Conservation (phyloP, 1,140 invertebrate genomes). For the Drosophila virilis region DNA sequence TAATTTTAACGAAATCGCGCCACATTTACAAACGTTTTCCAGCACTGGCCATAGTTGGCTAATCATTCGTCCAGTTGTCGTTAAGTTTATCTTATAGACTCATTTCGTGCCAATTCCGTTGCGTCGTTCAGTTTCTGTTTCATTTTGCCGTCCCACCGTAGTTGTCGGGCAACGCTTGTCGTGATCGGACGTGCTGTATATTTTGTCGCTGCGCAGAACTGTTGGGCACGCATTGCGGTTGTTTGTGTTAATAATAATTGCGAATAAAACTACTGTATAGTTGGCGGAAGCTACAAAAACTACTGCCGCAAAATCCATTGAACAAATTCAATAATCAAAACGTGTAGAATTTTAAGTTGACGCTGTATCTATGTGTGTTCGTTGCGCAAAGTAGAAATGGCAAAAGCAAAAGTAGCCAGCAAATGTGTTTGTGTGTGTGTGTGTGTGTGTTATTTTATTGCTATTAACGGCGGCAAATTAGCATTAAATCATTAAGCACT, state of each 20-base stretch:
- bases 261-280: conserved; percentile 43
- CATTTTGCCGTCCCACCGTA: conserved; percentile 7
- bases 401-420: conserved; percentile 27
- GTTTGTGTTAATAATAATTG: conserved; percentile 38
- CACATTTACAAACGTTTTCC: background rate
- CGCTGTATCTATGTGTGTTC: conserved; percentile 24
- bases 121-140: conserved; percentile 5
- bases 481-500: conserved; percentile 46
- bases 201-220: conserved; percentile 29
- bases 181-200: conserved; percentile 14
- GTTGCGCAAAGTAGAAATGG: conserved; percentile 55
- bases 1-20: conserved; percentile 8
- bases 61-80: conserved; percentile 16
- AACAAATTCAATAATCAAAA: conserved; percentile 36
- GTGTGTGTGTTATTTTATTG: conserved; percentile 4
- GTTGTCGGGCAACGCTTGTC: conserved; percentile 36
- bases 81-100: conserved; percentile 14
- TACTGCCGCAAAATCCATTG: conserved; percentile 18
- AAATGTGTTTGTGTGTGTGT: conserved; percentile 32
- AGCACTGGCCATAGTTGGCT: conserved; percentile 13
- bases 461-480: conserved; percentile 54
- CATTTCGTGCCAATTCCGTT: conserved; percentile 2
- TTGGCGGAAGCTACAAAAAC: conserved; percentile 3
- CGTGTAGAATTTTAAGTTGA: conserved; percentile 40
- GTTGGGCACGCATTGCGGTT: conserved; percentile 35